Percentiles rank a stretch among this genome's conserved stretches.
Evolutionary conservation across 2,113 vertebrate genomes (phyloP).

Genomic region (Climacteris rufus): DNA sequence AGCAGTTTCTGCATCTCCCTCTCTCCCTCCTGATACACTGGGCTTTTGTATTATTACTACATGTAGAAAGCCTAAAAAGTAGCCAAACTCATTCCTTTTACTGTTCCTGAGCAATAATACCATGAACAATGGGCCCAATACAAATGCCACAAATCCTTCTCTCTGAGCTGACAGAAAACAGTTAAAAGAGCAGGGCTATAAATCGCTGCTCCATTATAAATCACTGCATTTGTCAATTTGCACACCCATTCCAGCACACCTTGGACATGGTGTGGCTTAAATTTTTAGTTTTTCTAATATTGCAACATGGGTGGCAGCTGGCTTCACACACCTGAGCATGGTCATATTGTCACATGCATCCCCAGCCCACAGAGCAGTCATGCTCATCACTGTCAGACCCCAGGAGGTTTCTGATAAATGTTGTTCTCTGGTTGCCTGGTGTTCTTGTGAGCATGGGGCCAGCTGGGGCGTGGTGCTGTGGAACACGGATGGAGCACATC

Average conservation of each 20-base stretch:
- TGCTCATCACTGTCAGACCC: not conserved
- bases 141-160: not conserved
- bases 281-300: not conserved
- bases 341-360: rapidly evolving
- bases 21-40: not conserved
- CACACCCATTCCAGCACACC: not conserved
- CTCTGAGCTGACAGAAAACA: not conserved
- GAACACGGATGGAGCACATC: not conserved
- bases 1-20: not conserved
- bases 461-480: not conserved
- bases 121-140: not conserved
- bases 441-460: not conserved
- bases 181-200: not conserved
- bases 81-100: not conserved
- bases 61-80: not conserved
- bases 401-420: not conserved
- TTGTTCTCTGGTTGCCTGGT: not conserved
- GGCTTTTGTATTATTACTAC: not conserved
- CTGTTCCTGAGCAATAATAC: not conserved
- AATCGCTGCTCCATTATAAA: not conserved
- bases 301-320: not conserved
- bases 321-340: not conserved
- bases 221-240: not conserved
- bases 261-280: not conserved
- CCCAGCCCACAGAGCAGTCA: not conserved